phyloP scores from a whole-genome alignment of 2,888 invertebrate species.

The Habrosyne pyritoides region DNA sequence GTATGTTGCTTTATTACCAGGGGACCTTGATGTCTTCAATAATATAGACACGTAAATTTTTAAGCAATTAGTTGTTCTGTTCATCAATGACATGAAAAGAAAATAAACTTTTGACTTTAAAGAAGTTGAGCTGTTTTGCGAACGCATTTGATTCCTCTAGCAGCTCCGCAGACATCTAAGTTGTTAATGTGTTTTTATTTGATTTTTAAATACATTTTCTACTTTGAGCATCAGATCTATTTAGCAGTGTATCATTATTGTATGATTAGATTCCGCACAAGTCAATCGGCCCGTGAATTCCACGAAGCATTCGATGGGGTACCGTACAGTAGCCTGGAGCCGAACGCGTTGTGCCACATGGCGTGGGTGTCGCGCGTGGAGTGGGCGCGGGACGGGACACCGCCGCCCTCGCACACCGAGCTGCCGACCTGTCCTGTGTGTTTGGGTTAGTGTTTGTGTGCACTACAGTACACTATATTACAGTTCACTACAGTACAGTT shows the following conservation, averaged over 20 bases:
- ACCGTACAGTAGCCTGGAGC: conserved; percentile 96
- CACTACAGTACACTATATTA: background rate
- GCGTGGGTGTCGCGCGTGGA: conserved; percentile 98
- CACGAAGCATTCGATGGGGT: conserved; percentile 96
- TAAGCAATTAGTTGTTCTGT: no score
- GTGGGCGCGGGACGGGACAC: conserved; percentile 89
- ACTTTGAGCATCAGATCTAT: background rate
- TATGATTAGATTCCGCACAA: conserved; percentile 84
- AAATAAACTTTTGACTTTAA: no score
- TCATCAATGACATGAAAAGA: no score
- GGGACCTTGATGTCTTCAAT: no score
- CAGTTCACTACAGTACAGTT: background rate
- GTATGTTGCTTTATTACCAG: no score
- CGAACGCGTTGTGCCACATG: conserved; percentile 94
- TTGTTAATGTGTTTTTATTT: background rate
- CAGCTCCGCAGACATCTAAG: no score
- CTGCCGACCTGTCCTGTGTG: conserved; percentile 98
- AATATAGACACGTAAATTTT: no score
- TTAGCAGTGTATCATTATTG: background rate
- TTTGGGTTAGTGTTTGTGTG: conserved; percentile 70
- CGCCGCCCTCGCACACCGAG: conserved; percentile 93
- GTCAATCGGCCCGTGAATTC: conserved; percentile 94
- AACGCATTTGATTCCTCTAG: no score
- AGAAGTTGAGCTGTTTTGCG: no score
- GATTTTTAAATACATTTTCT: conserved; percentile 18